These are phyloP conservation scores for Hirtodrosophila alboralis DNA, from an alignment of 2,888 invertebrate genomes.

Conservation along the genomic window DNA sequence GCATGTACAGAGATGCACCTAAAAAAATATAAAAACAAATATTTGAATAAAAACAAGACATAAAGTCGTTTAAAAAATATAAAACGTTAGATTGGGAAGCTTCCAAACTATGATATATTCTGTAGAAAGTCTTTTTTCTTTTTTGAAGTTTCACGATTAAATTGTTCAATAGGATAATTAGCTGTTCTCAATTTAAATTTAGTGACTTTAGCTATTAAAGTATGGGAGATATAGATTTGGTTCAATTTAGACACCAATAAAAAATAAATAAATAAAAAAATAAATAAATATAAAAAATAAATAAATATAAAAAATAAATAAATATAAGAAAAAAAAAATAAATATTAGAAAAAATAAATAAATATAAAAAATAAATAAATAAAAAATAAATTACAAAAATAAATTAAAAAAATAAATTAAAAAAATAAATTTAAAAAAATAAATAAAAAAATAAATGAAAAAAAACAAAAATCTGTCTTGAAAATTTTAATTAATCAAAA, in stretches of 20 bases:
- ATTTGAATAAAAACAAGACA: neutral
- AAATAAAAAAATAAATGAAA: constrained; percentile 2
- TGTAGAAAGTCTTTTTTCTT: too few species aligned
- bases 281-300: too few species aligned
- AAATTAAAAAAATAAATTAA: neutral
- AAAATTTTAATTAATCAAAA: too few species aligned
- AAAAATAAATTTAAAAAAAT: constrained; percentile 6
- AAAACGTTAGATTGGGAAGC: too few species aligned
- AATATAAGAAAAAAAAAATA: constrained; percentile 21
- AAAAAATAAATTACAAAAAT: neutral
- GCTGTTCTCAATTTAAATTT: too few species aligned
- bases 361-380: neutral
- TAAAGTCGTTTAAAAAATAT: too few species aligned
- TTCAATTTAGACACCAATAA: too few species aligned
- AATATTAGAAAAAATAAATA: neutral
- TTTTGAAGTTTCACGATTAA: too few species aligned
- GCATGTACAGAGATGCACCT: constrained; percentile 9
- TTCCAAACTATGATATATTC: too few species aligned
- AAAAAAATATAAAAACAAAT: neutral
- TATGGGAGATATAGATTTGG: too few species aligned
- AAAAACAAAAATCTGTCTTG: constrained; percentile 7
- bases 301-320: constrained; percentile 8
- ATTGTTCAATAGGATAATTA: too few species aligned
- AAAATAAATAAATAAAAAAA: constrained; percentile 1
- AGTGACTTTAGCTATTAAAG: too few species aligned